Evolutionary conservation across 2,888 invertebrate genomes (phyloP), one percentile per base, ranked within the genome.

Genomic region (Parelbella ahira): DNA sequence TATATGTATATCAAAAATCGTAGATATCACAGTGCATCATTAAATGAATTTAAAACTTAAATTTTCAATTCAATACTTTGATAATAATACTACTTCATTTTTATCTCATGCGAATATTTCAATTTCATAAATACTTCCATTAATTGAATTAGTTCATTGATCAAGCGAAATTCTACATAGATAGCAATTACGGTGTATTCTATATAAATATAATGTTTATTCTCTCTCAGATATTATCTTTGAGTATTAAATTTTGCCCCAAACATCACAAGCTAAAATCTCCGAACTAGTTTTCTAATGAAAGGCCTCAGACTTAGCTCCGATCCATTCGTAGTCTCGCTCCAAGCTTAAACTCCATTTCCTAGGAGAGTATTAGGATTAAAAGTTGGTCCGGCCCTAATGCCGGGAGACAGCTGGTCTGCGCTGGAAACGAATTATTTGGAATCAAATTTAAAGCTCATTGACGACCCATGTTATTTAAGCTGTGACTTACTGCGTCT

Each of bases 301-400:
- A 34, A 34, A 42, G 28, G 27, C 34, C 34, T 21, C 34, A 42
- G 41, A 33, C 41, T 41, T 32, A 41, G 41, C n/a, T 15, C 27
- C 18, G 18, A 18, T 25, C 13, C 27, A 41, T 27, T 25, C 41
- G 33, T 39, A 39, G 41, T 42, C 28, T 34, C 71, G 68, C 62
- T 57, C 59, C 58, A 58, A 70, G 67, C 75, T 74, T 68, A 74
- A 79, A 82, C 78, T 79, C 78, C 68, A 80, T 80, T 84, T 83
- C 75, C 80, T 75, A 71, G 63, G 61, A 73, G 78, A 75, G 75
- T 77, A 76, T 78, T 73, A 69, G 61, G 80, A 81, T 84, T 82
- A 79, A 79, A 82, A 83, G 77, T 83, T 82, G 56, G 60, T 47
- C 65, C 51, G 54, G 61, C 53, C 64, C 63, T 74, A 68, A 72